phyloP scores from a whole-genome alignment of 2,113 vertebrate species.

The Acanthisitta chloris region DNA sequence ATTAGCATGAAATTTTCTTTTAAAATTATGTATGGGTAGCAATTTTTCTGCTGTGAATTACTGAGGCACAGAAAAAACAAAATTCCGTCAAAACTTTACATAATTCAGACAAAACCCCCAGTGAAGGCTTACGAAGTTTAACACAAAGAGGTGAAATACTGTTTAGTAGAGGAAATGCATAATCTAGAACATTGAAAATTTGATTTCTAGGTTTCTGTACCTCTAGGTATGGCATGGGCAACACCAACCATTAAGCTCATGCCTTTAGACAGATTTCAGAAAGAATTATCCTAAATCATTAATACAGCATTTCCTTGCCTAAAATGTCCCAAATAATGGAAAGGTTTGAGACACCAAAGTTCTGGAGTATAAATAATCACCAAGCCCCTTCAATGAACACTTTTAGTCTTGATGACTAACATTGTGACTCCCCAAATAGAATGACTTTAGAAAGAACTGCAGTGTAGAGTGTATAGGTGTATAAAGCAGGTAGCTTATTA shows the following conservation, averaged over 20 bases:
- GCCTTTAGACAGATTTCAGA: background rate
- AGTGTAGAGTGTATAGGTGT: background rate
- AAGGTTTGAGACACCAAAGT: background rate
- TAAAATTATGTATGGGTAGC: no score
- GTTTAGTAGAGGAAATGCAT: background rate
- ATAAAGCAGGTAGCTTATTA: background rate
- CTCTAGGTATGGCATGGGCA: background rate
- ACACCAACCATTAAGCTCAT: accelerated
- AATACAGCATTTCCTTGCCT: background rate
- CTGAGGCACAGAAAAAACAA: background rate
- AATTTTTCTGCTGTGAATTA: background rate
- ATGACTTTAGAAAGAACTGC: background rate
- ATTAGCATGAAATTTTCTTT: background rate
- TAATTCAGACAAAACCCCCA: background rate
- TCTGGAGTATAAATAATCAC: background rate
- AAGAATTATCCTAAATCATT: background rate
- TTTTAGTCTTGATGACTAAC: background rate
- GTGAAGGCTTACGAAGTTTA: background rate
- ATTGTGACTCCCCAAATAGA: background rate
- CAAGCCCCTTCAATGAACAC: background rate
- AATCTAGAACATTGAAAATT: background rate
- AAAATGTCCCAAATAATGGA: background rate
- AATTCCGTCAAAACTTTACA: background rate
- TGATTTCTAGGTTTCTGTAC: background rate
- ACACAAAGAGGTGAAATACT: background rate